These are phyloP conservation scores for Sarcophaga bullata DNA, from an alignment of 1,140 invertebrate species.

Conservation along the genomic window DNA sequence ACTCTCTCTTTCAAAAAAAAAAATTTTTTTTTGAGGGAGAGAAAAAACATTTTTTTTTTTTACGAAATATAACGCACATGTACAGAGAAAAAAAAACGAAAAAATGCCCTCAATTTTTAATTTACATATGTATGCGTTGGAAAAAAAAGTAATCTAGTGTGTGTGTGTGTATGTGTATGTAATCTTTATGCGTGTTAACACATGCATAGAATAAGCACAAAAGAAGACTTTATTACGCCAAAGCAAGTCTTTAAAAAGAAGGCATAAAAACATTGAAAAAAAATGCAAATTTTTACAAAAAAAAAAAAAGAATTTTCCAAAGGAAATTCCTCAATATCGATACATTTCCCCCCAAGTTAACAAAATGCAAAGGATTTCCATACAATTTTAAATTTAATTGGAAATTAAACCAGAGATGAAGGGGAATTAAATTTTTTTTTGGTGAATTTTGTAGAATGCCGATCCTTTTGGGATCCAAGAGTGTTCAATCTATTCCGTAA, in stretches of 20 bases:
- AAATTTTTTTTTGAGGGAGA: not conserved
- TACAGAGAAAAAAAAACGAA: not conserved
- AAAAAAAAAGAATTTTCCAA: not conserved
- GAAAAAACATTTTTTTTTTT: not conserved
- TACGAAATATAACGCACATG: not conserved
- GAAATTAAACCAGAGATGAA: too few species aligned
- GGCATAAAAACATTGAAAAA: not conserved
- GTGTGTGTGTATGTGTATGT: too few species aligned
- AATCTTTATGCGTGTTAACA: not conserved
- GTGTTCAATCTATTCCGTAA: too few species aligned
- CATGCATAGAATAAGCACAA: slow-evolving; percentile 15
- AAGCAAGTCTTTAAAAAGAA: slow-evolving; percentile 14
- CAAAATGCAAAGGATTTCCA: too few species aligned
- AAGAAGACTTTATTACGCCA: slow-evolving; percentile 10
- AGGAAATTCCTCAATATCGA: not conserved
- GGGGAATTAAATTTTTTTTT: too few species aligned
- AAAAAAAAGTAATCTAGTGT: too few species aligned
- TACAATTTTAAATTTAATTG: too few species aligned
- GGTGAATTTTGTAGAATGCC: too few species aligned
- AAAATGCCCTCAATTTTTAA: slow-evolving; percentile 21
- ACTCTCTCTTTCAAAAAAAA: not conserved
- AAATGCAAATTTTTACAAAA: not conserved
- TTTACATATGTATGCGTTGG: not conserved
- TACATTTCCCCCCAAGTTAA: not conserved
- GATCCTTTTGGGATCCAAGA: too few species aligned